Evolutionary conservation across 2,113 vertebrate species (phyloP).

Genomic region (Seriola rivoliana): DNA sequence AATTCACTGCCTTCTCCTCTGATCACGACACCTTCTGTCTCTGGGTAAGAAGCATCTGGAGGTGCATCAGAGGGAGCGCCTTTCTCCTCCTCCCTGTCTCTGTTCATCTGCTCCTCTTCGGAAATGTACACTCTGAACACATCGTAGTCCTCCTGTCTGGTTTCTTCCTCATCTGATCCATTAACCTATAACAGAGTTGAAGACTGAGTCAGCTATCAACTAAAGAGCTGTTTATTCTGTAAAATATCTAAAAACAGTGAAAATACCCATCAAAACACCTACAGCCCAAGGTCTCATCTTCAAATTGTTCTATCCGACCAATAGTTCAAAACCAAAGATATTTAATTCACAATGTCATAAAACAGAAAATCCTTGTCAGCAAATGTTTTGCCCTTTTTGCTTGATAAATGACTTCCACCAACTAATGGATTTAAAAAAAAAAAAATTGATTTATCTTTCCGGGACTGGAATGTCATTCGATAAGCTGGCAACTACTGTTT

Average conservation of each 20-base stretch:
- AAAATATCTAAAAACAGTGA: too few relatives aligned
- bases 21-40: constrained; percentile 56
- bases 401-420: not conserved
- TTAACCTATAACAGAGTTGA: constrained; percentile 69
- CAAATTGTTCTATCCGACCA: not conserved
- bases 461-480: not conserved
- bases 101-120: constrained; percentile 75
- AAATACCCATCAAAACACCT: not conserved
- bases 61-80: constrained; percentile 50
- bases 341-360: not conserved
- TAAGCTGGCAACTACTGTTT: too few relatives aligned
- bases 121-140: constrained; percentile 86
- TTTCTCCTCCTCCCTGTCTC: constrained; percentile 56
- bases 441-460: too few relatives aligned
- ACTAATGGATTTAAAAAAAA: not conserved
- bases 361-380: not conserved
- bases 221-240: not conserved
- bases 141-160: constrained; percentile 77
- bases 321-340: not conserved
- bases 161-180: constrained; percentile 77
- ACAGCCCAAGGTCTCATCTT: not conserved
- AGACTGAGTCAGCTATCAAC: not conserved
- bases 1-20: constrained; percentile 58
- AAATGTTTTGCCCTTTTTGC: not conserved
- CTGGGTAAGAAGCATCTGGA: constrained; percentile 49